phyloP scores from a whole-genome alignment of 2,888 invertebrate genomes.

The Meteorus cinctellus region DNA sequence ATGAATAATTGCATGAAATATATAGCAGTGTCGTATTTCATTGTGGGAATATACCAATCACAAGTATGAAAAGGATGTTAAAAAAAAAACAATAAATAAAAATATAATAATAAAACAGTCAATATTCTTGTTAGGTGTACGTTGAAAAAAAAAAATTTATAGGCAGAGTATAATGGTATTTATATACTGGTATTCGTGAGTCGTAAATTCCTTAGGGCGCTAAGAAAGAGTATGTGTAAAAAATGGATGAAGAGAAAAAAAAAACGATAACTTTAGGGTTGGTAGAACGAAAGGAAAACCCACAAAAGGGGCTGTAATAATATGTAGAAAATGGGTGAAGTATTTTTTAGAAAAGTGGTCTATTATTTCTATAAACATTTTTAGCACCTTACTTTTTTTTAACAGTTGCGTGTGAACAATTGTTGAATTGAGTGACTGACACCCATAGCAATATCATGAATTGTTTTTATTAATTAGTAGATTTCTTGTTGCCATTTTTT shows the following conservation, averaged over 20 bases:
- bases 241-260: background rate
- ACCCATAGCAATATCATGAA: background rate
- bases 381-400: background rate
- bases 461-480: background rate
- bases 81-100: conserved; percentile 19
- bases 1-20: background rate
- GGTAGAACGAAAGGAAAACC: background rate
- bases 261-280: background rate
- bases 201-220: background rate
- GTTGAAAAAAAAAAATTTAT: background rate
- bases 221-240: background rate
- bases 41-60: background rate
- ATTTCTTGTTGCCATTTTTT: background rate
- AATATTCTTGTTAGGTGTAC: conserved; percentile 14
- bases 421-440: background rate
- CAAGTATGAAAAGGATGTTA: background rate
- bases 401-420: too few species aligned
- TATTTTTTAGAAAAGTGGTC: background rate
- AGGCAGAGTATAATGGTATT: background rate
- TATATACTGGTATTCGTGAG: conserved; percentile 28
- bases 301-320: background rate
- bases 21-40: background rate
- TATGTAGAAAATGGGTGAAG: background rate
- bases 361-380: background rate
- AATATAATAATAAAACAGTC: conserved; percentile 15